A percentile compares a stretch with the other conserved stretches of the same genome.
These are phyloP conservation scores for Pristionchus arcanus DNA, from an alignment of 2,888 invertebrate genomes.

Conservation along the genomic window DNA sequence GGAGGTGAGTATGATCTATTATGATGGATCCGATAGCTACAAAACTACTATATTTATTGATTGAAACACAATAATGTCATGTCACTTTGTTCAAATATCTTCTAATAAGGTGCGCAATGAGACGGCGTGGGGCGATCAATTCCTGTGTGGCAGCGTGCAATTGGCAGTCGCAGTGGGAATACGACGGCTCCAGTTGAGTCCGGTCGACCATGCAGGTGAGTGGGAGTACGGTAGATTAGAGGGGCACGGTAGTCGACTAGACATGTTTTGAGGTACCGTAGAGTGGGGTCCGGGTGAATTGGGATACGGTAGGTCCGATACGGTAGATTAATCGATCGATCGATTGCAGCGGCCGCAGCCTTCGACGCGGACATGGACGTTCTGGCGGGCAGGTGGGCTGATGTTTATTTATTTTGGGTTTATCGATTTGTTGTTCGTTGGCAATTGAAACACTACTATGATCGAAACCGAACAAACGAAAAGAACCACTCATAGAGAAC, in stretches of 20 bases:
- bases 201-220: conserved; percentile 53
- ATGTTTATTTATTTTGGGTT: background rate
- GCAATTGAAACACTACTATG: background rate
- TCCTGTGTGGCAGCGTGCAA: conserved; percentile 47
- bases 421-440: background rate
- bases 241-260: background rate
- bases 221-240: background rate
- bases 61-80: background rate
- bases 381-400: background rate
- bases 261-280: background rate
- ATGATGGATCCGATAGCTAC: background rate
- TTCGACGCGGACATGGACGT: conserved; percentile 52
- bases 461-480: background rate
- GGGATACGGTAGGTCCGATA: background rate
- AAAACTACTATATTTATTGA: background rate
- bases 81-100: background rate
- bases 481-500: background rate
- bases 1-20: background rate
- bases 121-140: conserved; percentile 53
- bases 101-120: conserved; percentile 38
- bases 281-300: background rate
- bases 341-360: conserved; percentile 35
- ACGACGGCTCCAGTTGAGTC: conserved; percentile 14
- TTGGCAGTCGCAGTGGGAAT: conserved; percentile 43
- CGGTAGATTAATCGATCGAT: background rate